Conservation (phyloP, 2,888 invertebrate species). For the Acanthosepion lycidas region DNA sequence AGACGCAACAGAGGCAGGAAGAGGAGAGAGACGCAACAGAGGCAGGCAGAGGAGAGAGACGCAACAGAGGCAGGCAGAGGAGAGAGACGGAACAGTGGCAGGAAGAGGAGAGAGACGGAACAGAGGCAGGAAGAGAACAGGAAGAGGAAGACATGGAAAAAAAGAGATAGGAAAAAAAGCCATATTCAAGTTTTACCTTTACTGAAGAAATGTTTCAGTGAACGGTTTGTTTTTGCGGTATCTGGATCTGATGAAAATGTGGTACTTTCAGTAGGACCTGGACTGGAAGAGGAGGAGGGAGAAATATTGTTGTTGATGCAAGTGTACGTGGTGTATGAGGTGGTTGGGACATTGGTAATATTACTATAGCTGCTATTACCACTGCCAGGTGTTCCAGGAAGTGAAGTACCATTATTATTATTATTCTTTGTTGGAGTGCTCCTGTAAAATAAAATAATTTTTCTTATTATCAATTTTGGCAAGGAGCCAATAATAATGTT, state of each 20-base stretch:
- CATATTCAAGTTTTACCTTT: constrained; percentile 59
- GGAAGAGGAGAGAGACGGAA: no score
- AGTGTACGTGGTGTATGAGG: constrained; percentile 43
- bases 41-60: no score
- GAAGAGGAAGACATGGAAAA: not conserved
- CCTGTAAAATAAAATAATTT: no score
- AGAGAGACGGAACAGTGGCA: no score
- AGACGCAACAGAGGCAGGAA: no score
- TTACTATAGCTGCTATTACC: constrained; percentile 52
- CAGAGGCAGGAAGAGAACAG: not conserved
- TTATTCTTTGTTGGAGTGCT: not conserved
- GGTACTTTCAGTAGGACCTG: not conserved
- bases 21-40: no score
- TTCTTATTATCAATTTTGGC: no score
- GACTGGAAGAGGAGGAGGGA: not conserved
- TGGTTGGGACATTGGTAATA: constrained; percentile 46
- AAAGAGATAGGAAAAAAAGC: not conserved
- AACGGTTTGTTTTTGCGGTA: constrained; percentile 59
- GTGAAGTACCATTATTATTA: not conserved
- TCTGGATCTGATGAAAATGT: constrained; percentile 49
- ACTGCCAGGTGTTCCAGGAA: constrained; percentile 51
- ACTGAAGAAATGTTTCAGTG: constrained; percentile 66
- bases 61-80: no score
- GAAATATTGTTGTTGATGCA: not conserved
- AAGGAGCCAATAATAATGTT: no score